phyloP scores from a whole-genome alignment of 1,140 invertebrate genomes.

The Bombus vancouverensis region DNA sequence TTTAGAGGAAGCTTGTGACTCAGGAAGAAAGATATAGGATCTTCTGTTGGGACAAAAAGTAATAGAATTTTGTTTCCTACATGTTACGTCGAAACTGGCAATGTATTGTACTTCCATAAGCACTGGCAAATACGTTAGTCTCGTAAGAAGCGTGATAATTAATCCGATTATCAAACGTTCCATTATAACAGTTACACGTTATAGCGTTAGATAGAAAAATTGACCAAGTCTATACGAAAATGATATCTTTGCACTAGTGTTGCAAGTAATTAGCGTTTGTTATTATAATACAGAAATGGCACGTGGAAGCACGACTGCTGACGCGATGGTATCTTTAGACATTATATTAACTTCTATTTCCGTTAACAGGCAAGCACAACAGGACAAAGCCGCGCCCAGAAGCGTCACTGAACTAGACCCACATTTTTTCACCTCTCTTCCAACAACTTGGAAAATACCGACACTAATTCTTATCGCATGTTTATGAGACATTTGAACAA shows the following conservation, averaged over 20 bases:
- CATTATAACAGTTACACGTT: too few species aligned
- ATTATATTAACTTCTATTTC: constrained; percentile 18
- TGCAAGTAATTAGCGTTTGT: neutral
- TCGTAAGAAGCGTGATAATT: too few species aligned
- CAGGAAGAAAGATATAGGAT: neutral
- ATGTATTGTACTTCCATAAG: too few species aligned
- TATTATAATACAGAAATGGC: neutral
- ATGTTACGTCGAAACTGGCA: neutral
- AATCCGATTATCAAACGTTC: too few species aligned
- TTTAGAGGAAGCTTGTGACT: neutral
- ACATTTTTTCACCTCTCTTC: neutral
- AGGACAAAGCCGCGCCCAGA: neutral
- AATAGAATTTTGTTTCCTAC: neutral
- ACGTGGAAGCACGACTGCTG: neutral
- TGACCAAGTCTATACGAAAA: too few species aligned
- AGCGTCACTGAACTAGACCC: neutral
- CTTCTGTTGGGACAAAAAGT: neutral
- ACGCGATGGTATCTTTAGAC: neutral
- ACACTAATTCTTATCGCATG: too few species aligned
- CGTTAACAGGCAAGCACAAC: neutral
- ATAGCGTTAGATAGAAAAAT: too few species aligned
- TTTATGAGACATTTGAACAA: too few species aligned
- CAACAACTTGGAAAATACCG: too few species aligned
- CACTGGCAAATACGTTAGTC: too few species aligned
- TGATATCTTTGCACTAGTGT: neutral